phyloP scores from a whole-genome alignment of 37 sponge, comb jelly and placozoan genomes.

The Chondrosia reniformis region DNA sequence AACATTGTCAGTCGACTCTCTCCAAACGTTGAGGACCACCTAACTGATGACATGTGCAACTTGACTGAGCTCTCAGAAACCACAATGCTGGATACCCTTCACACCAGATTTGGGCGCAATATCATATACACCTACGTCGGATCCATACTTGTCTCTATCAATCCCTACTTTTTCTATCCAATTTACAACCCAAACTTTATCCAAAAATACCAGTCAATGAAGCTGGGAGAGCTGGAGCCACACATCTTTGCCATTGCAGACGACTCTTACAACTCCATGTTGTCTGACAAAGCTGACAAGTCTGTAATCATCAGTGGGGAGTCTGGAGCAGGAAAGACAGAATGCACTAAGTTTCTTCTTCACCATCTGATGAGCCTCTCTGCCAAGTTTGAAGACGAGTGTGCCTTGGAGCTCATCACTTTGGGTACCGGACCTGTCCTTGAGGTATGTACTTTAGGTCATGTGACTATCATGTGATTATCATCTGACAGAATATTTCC shows the following conservation, averaged over 20 bases:
- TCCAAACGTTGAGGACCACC: conserved; percentile 24
- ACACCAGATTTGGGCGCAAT: conserved; percentile 73
- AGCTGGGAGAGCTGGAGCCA: conserved; percentile 67
- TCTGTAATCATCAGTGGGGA: conserved; percentile 90
- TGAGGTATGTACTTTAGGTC: conserved; percentile 46
- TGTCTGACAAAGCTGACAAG: conserved; percentile 66
- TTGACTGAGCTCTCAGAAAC: conserved; percentile 81
- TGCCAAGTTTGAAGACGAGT: conserved; percentile 66
- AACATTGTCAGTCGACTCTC: too few relatives aligned
- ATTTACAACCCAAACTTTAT: conserved; percentile 89
- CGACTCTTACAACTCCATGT: conserved; percentile 74
- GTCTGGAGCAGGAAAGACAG: conserved; percentile 94
- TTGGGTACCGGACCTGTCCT: conserved; percentile 81
- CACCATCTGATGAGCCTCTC: conserved; percentile 83
- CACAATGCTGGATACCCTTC: conserved; percentile 70
- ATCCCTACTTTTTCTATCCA: conserved; percentile 81
- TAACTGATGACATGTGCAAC: conserved; percentile 73
- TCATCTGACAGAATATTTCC: not conserved
- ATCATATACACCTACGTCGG: conserved; percentile 95
- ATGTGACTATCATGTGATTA: not conserved
- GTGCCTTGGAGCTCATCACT: conserved; percentile 74
- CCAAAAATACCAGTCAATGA: conserved; percentile 59
- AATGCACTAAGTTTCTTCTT: conserved; percentile 86
- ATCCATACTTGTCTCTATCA: conserved; percentile 88
- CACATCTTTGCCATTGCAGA: conserved; percentile 94